Evolutionary conservation across 2,888 invertebrate species (phyloP), one percentile per base, ranked within the genome.

Genomic region (Octodonta nipae): DNA sequence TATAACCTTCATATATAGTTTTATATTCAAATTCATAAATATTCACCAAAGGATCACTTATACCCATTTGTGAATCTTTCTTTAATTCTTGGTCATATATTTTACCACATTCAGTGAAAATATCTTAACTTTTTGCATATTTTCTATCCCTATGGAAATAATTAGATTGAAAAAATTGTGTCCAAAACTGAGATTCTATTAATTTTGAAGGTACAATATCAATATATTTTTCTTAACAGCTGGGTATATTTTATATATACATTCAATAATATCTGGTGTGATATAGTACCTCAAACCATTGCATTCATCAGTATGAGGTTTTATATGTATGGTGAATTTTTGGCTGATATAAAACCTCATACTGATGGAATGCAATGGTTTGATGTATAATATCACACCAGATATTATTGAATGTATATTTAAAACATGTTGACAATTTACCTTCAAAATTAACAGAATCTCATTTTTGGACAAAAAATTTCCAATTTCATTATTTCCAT

Each of bases 391-490:
- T 63, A 75, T 98, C 30, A 95, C 93, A 3, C 76, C 85, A 33
- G 98, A 99, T 60, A 83, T 95, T 33, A 95, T 98, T 58, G 87
- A 93, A 54, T 89, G 92, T 50, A 93, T 98, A 66, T 98, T 98
- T 62, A 89, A 91, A 66, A 96, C 93, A 96, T 61, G 66, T 80
- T 35, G 96, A 98, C 60, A 81, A 89, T 63, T 98, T 99, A 17
- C 98, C 98, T 15, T 74, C 82, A 41, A 88, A 91, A 66, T 73
- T 96, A 74, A 77, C 84, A 1, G 98, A 98, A 65, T 76, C 86
- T 1, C 93, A 95, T 55, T 99, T 98, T 66, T 99, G 98, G 98
- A 92, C 91, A 8, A 87, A 92, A 55, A 99, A 99, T 65, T 98
- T 98, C 67, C 96, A 98, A 60, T 96, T 95, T 10, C 96, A 98